Conservation (phyloP, 2,888 invertebrate genomes). For the Cataglyphis albicans region DNA sequence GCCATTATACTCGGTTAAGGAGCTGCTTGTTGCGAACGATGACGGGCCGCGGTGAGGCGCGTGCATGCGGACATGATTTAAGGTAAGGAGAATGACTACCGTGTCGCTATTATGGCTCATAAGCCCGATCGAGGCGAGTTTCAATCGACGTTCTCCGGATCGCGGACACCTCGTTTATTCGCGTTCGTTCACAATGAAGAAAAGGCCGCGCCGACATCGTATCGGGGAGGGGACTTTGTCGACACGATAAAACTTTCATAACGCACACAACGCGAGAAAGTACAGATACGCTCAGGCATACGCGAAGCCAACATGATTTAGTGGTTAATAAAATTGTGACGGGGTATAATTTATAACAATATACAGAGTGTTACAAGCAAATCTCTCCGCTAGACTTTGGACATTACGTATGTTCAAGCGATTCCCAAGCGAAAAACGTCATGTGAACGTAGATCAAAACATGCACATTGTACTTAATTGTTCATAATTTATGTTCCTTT, state of each 20-base stretch:
- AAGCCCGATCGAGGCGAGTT: constrained; percentile 61
- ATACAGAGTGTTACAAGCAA: constrained; percentile 18
- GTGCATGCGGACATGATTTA: constrained; percentile 74
- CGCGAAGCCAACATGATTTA: constrained; percentile 36
- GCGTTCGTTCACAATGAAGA: constrained; percentile 40
- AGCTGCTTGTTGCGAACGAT: constrained; percentile 74
- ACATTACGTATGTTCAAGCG: not conserved
- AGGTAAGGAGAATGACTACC: constrained; percentile 74
- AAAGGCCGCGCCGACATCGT: constrained; percentile 24
- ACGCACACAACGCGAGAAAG: constrained; percentile 31
- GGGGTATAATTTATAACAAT: constrained; percentile 33
- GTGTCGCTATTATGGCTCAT: constrained; percentile 70
- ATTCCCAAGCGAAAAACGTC: constrained; percentile 27
- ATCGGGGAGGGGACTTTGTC: not conserved
- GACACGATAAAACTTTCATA: constrained; percentile 40
- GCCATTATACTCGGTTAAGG: constrained; percentile 76
- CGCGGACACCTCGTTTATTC: constrained; percentile 68
- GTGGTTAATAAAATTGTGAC: constrained; percentile 47
- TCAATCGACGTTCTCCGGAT: constrained; percentile 62
- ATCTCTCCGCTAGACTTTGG: constrained; percentile 15
- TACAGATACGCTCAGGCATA: constrained; percentile 15
- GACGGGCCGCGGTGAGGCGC: constrained; percentile 68
- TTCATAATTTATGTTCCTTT: not conserved
- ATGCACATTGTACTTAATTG: not conserved
- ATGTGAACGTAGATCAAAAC: not conserved